A percentile compares a stretch with the other conserved stretches of the same genome.
phyloP scores from a whole-genome alignment of 2,113 vertebrate genomes.

The Apodemus sylvaticus region DNA sequence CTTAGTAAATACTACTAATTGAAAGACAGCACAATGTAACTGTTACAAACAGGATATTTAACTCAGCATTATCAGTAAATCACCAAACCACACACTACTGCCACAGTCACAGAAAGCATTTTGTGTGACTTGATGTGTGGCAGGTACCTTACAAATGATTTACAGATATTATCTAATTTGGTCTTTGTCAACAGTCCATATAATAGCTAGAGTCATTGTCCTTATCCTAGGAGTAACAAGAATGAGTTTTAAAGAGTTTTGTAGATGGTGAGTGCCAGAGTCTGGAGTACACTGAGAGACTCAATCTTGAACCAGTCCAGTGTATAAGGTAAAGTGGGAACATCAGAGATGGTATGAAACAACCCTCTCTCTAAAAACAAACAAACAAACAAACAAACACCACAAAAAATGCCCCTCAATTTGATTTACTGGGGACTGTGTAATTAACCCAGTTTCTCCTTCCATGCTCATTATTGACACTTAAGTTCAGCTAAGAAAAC shows the following conservation, averaged over 20 bases:
- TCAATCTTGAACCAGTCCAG: background rate
- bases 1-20: conserved; percentile 22
- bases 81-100: background rate
- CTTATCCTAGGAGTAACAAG: background rate
- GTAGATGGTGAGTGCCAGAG: background rate
- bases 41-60: background rate
- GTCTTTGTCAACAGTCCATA: background rate
- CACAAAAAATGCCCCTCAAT: background rate
- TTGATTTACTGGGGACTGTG: background rate
- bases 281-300: rapidly evolving
- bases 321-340: background rate
- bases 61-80: conserved; percentile 38
- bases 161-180: conserved; percentile 21
- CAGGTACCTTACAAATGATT: background rate
- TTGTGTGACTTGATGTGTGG: conserved; percentile 5
- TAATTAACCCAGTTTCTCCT: background rate
- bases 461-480: background rate
- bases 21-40: background rate
- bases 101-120: background rate
- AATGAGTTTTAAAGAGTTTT: background rate
- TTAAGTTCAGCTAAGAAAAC: background rate
- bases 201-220: background rate
- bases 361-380: background rate
- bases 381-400: too few relatives aligned
- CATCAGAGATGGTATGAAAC: background rate